Evolutionary conservation across 92 coral and sea anemone species (phyloP).

Genomic region (Parazoanthus atlanticus): DNA sequence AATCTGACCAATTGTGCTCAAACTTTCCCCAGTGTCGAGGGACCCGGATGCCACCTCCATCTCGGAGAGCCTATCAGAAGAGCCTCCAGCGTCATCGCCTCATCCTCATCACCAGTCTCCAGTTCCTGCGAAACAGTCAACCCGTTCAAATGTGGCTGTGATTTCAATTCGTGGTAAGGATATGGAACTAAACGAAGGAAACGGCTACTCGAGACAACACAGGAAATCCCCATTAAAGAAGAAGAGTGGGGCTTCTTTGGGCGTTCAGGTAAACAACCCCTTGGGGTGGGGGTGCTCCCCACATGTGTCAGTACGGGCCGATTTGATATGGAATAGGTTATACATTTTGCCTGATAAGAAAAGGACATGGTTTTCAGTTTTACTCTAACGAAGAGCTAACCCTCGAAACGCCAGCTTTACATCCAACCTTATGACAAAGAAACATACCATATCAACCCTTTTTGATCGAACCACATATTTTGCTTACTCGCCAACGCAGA

Average conservation of each 20-base stretch:
- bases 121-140: slow-evolving; percentile 39
- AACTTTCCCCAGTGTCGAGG: background rate
- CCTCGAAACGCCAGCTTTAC: no score
- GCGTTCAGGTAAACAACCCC: slow-evolving; percentile 68
- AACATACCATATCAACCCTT: no score
- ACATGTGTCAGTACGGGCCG: no score
- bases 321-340: no score
- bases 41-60: slow-evolving; percentile 25
- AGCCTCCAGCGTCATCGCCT: background rate
- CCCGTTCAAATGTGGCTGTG: slow-evolving; percentile 91
- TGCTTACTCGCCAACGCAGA: no score
- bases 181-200: slow-evolving; percentile 49
- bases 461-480: no score
- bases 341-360: no score
- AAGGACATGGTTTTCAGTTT: no score
- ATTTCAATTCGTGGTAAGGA: slow-evolving; percentile 78
- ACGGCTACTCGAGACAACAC: slow-evolving; percentile 42
- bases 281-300: no score
- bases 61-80: slow-evolving; percentile 29
- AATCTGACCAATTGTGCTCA: background rate
- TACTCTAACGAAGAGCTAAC: no score
- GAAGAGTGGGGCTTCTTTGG: slow-evolving; percentile 54
- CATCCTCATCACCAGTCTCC: slow-evolving; percentile 39
- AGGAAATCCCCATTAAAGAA: slow-evolving; percentile 54
- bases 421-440: no score